Conservation (phyloP, 2,113 vertebrate genomes). For the Misgurnus anguillicaudatus region DNA sequence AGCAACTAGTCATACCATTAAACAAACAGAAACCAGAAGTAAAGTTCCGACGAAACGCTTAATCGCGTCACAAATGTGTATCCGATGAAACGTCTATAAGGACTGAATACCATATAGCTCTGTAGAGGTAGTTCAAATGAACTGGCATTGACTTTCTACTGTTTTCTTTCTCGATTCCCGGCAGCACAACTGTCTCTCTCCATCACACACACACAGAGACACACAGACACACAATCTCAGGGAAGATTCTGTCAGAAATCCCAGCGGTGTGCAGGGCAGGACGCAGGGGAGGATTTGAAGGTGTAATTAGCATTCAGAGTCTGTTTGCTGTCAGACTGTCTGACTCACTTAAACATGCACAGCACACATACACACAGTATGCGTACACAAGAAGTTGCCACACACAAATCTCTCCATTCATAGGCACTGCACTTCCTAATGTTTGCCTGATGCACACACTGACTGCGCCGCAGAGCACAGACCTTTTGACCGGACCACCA, state of each 20-base stretch:
- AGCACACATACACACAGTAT: background rate
- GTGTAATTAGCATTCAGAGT: constrained; percentile 51
- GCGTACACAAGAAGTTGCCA: constrained; percentile 9
- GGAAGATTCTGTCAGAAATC: constrained; percentile 24
- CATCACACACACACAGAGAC: constrained; percentile 15
- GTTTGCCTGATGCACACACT: constrained; percentile 3
- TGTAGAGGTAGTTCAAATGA: background rate
- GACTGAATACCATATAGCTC: background rate
- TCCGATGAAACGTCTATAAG: no score
- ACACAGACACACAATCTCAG: constrained; percentile 17
- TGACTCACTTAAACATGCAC: constrained; percentile 33
- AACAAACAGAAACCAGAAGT: no score
- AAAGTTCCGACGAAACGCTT: no score
- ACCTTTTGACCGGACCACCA: constrained; percentile 23
- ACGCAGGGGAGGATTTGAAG: constrained; percentile 39
- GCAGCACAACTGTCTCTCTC: background rate
- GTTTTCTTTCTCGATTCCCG: constrained; percentile 17
- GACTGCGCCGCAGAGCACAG: background rate
- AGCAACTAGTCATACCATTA: no score
- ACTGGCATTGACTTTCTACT: background rate
- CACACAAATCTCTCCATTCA: constrained; percentile 13
- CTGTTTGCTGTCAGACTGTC: constrained; percentile 40
- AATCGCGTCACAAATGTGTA: no score
- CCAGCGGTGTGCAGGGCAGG: constrained; percentile 2
- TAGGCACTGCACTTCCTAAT: constrained; percentile 15